Percentiles rank a stretch among this genome's conserved stretches.
These are phyloP conservation scores for Pholis gunnellus DNA, from an alignment of 2,113 vertebrate species.

Conservation along the genomic window DNA sequence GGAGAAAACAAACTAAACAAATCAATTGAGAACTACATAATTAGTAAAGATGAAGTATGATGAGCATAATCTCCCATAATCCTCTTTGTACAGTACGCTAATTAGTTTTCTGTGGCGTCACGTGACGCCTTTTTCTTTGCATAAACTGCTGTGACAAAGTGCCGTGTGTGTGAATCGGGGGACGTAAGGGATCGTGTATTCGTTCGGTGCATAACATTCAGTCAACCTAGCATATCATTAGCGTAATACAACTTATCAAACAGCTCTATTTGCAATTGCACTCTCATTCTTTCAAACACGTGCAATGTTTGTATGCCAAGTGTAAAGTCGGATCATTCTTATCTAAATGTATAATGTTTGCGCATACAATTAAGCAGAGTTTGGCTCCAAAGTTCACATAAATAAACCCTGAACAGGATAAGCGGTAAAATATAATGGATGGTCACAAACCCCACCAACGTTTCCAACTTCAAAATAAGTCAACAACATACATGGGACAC, in stretches of 20 bases:
- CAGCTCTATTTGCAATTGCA: background rate
- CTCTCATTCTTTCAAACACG: background rate
- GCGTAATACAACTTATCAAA: background rate
- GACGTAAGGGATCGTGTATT: too few species aligned
- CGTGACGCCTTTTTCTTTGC: background rate
- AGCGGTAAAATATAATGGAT: background rate
- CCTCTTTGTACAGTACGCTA: constrained; percentile 27
- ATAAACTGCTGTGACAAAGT: background rate
- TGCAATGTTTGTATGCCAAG: background rate
- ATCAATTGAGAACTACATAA: background rate
- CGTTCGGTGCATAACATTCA: background rate
- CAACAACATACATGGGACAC: background rate
- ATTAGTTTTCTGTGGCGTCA: constrained; percentile 19
- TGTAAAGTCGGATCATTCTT: background rate
- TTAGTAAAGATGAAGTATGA: constrained; percentile 12
- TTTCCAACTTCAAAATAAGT: too few species aligned
- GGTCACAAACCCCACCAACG: too few species aligned
- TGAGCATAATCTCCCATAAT: constrained; percentile 41
- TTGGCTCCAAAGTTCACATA: background rate
- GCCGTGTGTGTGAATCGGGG: background rate
- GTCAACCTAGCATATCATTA: background rate
- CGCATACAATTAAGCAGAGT: background rate
- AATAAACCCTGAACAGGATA: background rate
- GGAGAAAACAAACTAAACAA: background rate
- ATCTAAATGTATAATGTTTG: background rate